Evolutionary conservation across 2,888 invertebrate species (phyloP).

Genomic region (Diogma glabrata): DNA sequence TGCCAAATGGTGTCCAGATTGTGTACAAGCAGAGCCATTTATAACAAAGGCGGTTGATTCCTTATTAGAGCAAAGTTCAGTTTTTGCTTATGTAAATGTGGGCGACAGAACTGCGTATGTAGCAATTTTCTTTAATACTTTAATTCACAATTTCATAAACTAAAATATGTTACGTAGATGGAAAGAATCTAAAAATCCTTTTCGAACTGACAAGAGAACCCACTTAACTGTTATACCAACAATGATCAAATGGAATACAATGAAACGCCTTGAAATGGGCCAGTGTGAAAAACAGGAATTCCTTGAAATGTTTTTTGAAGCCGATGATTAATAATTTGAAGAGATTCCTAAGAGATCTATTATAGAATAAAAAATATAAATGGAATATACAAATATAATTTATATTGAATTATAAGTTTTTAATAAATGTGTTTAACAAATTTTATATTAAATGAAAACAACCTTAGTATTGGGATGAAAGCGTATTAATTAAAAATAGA

Average conservation of each 20-base stretch:
- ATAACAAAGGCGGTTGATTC: not conserved
- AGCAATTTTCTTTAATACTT: not conserved
- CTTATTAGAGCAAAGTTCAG: too few species aligned
- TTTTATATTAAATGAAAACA: too few species aligned
- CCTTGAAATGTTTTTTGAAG: too few species aligned
- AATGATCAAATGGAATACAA: not conserved
- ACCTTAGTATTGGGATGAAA: too few species aligned
- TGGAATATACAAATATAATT: too few species aligned
- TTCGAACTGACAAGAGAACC: conserved; percentile 4
- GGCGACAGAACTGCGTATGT: conserved; percentile 3
- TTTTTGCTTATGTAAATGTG: conserved; percentile 3
- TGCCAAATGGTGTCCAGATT: conserved; percentile 5
- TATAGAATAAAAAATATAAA: too few species aligned
- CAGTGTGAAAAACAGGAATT: too few species aligned
- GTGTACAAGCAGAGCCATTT: not conserved
- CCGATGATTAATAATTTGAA: too few species aligned
- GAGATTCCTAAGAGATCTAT: too few species aligned
- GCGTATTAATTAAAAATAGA: too few species aligned
- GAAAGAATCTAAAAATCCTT: conserved; percentile 1
- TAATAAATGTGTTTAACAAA: too few species aligned
- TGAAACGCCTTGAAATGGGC: conserved; percentile 3
- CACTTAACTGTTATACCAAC: not conserved
- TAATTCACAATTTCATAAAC: not conserved
- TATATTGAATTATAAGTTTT: too few species aligned
- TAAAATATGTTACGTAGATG: not conserved